These are phyloP conservation scores for Dorcus hopei DNA, from an alignment of 2,888 invertebrate species.

Conservation along the genomic window DNA sequence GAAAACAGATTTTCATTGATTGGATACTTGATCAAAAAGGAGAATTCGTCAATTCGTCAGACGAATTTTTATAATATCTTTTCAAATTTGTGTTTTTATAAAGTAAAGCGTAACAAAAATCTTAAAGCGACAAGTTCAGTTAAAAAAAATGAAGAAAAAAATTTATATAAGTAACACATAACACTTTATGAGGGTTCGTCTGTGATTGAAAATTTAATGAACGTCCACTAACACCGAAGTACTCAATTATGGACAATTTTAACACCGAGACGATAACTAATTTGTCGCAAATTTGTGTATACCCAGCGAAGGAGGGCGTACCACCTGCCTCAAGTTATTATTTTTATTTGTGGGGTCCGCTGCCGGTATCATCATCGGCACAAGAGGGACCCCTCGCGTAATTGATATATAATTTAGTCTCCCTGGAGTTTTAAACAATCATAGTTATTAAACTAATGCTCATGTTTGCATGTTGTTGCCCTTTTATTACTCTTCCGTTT, in stretches of 20 bases:
- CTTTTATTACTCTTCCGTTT: conserved; percentile 26
- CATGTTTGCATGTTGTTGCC: conserved; percentile 37
- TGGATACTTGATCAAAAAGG: no score
- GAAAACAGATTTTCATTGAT: no score
- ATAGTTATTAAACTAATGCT: conserved; percentile 41
- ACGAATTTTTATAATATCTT: no score
- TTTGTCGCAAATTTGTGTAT: neutral
- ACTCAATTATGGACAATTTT: neutral
- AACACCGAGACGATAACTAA: neutral
- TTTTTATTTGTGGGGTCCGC: conserved; percentile 8
- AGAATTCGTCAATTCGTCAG: no score
- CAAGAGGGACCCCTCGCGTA: conserved; percentile 27
- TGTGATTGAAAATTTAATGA: no score
- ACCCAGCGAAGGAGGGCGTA: neutral
- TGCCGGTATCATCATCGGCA: conserved; percentile 20
- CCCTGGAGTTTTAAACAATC: conserved; percentile 40
- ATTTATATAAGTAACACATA: no score
- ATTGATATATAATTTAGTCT: conserved; percentile 44
- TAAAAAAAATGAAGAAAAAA: no score
- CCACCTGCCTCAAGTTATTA: conserved; percentile 11
- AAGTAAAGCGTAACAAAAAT: no score
- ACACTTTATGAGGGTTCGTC: no score
- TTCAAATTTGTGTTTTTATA: no score
- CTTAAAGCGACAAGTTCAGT: no score
- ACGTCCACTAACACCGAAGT: no score